These are phyloP conservation scores for Xyrichtys novacula DNA, from an alignment of 2,797 vertebrate genomes.

Conservation along the genomic window DNA sequence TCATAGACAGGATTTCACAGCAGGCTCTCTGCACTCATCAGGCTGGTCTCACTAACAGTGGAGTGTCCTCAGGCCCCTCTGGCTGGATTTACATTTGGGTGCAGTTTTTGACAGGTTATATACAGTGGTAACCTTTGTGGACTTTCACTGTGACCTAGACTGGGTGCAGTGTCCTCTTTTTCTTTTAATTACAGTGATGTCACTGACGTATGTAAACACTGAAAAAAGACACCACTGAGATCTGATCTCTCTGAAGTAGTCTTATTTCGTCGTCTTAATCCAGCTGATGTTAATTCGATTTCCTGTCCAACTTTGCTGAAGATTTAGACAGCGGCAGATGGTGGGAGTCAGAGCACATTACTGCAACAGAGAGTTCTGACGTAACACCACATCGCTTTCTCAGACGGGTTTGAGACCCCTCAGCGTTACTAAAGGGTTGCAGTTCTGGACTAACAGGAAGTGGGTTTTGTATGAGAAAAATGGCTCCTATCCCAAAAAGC, in stretches of 20 bases:
- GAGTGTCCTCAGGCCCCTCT: neutral
- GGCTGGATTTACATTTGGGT: neutral
- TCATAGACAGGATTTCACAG: constrained; percentile 41
- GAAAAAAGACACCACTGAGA: no score
- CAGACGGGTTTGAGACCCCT: neutral
- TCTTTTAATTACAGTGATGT: no score
- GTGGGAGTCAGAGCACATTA: neutral
- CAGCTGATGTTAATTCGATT: constrained; percentile 1
- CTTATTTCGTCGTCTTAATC: neutral
- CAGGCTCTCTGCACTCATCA: constrained; percentile 19
- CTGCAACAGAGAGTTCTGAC: constrained; percentile 4
- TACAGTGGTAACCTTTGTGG: no score
- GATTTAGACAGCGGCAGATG: constrained; percentile 22
- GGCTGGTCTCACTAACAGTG: constrained; percentile 16
- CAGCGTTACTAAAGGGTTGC: neutral
- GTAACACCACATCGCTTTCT: neutral
- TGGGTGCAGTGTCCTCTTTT: no score
- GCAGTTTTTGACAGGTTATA: neutral
- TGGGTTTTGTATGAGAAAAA: neutral
- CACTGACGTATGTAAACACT: no score
- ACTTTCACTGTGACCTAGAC: no score
- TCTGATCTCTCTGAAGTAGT: neutral
- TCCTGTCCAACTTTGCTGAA: constrained; percentile 7
- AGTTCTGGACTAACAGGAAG: neutral
- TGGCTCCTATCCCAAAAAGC: no score